These are phyloP conservation scores for Seriola rivoliana DNA, from an alignment of 2,113 vertebrate genomes.

Conservation along the genomic window DNA sequence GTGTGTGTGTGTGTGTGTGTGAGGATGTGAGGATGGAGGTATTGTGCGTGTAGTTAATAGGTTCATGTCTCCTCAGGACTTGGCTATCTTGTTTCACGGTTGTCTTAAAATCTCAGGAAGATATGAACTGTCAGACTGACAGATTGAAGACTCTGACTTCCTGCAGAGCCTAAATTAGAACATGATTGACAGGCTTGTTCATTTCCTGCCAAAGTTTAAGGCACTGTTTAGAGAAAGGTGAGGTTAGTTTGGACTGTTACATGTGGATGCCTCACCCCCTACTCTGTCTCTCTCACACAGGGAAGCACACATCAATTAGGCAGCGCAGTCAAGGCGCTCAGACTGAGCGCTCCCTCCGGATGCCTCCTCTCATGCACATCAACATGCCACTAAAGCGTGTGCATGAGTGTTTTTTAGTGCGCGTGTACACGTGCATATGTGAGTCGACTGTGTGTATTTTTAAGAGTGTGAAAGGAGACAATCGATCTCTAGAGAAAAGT, in stretches of 20 bases:
- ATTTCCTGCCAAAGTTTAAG: constrained; percentile 38
- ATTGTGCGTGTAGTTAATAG: constrained; percentile 47
- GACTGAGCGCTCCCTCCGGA: constrained; percentile 42
- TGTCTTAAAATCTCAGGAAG: constrained; percentile 51
- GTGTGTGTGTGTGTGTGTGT: constrained; percentile 21
- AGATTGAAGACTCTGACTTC: constrained; percentile 29
- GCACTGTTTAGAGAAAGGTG: constrained; percentile 28
- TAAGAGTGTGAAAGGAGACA: not conserved
- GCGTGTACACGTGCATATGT: not conserved
- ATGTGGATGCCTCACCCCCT: not conserved
- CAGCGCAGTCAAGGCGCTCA: constrained; percentile 50
- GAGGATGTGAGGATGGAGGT: not conserved
- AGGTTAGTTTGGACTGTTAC: constrained; percentile 31
- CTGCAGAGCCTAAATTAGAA: constrained; percentile 49
- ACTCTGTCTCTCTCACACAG: not conserved
- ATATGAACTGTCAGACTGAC: constrained; percentile 50
- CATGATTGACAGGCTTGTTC: constrained; percentile 66
- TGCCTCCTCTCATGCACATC: constrained; percentile 8
- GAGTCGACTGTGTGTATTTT: constrained; percentile 1
- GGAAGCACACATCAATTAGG: constrained; percentile 60
- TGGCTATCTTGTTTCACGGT: constrained; percentile 58
- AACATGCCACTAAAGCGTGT: constrained; percentile 32
- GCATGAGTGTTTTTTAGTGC: not conserved
- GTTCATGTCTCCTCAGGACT: constrained; percentile 41
- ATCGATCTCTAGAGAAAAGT: not conserved